A percentile compares a stretch with the other conserved stretches of the same genome.
Evolutionary conservation across 2,888 invertebrate genomes (phyloP).

Genomic region (Drosophila parthenogenetica): DNA sequence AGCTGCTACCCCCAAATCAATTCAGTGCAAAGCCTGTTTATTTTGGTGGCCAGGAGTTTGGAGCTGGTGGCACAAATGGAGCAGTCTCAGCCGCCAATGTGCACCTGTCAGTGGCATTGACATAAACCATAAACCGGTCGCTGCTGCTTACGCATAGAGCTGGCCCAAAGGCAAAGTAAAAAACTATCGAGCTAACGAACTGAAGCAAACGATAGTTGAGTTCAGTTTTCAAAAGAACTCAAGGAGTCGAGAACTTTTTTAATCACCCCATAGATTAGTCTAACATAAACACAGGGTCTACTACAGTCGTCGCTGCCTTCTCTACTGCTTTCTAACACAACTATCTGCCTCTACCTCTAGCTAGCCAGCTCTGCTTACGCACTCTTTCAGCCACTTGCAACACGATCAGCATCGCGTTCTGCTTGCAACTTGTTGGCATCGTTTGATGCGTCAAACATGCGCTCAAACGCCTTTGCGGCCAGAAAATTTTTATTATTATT

Average conservation of each 20-base stretch:
- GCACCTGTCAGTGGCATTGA: slow-evolving; percentile 80
- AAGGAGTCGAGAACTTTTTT: too few species aligned
- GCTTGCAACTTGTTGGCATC: slow-evolving; percentile 67
- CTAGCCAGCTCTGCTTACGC: slow-evolving; percentile 63
- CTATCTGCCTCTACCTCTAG: too few species aligned
- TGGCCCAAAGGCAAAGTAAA: too few species aligned
- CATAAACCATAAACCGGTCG: slow-evolving; percentile 80
- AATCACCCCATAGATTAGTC: too few species aligned
- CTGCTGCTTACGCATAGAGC: slow-evolving; percentile 43
- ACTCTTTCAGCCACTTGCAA: slow-evolving; percentile 45
- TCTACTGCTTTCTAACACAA: too few species aligned
- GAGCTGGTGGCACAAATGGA: slow-evolving; percentile 65
- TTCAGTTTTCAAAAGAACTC: too few species aligned
- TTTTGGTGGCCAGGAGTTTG: slow-evolving; percentile 6
- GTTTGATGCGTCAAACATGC: slow-evolving; percentile 79
- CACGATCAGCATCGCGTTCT: slow-evolving; percentile 44
- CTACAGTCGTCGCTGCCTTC: too few species aligned
- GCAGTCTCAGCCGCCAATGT: slow-evolving; percentile 58
- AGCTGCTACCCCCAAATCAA: slow-evolving; percentile 58
- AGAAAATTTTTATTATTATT: slow-evolving; percentile 80
- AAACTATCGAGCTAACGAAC: too few species aligned
- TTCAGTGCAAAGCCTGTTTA: slow-evolving; percentile 61
- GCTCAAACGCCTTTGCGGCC: slow-evolving; percentile 72
- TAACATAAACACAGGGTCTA: too few species aligned
- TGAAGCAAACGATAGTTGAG: too few species aligned